Evolutionary conservation across 2,888 invertebrate species (phyloP).

Genomic region (Ptilodon capucinus): DNA sequence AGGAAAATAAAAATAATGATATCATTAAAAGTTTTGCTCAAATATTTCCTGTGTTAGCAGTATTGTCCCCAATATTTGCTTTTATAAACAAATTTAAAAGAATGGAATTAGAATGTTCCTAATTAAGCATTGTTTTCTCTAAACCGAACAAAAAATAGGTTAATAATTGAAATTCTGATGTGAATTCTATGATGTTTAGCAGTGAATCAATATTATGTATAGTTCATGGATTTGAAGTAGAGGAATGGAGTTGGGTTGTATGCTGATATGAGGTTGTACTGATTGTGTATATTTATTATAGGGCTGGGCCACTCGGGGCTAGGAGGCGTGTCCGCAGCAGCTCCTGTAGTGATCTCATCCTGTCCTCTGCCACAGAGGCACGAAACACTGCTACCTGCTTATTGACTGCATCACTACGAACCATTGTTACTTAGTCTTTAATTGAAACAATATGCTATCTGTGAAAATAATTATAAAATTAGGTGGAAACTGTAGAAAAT

Average conservation of each 20-base stretch:
- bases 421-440: conserved; percentile 84
- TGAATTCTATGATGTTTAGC: not conserved
- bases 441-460: conserved; percentile 87
- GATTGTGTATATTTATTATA: too few species aligned
- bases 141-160: conserved; percentile 1
- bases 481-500: conserved; percentile 83
- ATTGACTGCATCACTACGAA: conserved; percentile 84
- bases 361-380: conserved; percentile 78
- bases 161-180: conserved; percentile 3
- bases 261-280: conserved; percentile 38
- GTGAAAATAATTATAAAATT: conserved; percentile 84
- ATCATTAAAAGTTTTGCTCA: too few species aligned
- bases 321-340: conserved; percentile 82
- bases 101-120: conserved; percentile 10
- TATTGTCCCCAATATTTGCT: not conserved
- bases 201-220: not conserved
- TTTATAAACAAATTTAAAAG: conserved; percentile 8
- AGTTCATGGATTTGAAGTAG: conserved; percentile 14
- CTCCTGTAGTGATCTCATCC: conserved; percentile 82
- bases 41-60: not conserved
- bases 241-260: conserved; percentile 13
- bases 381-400: conserved; percentile 84
- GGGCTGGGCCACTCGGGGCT: conserved; percentile 87
- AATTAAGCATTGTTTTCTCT: conserved; percentile 10
- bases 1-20: too few species aligned